phyloP scores from a whole-genome alignment of 2,888 invertebrate species.

The Trissoscelio sp. region DNA sequence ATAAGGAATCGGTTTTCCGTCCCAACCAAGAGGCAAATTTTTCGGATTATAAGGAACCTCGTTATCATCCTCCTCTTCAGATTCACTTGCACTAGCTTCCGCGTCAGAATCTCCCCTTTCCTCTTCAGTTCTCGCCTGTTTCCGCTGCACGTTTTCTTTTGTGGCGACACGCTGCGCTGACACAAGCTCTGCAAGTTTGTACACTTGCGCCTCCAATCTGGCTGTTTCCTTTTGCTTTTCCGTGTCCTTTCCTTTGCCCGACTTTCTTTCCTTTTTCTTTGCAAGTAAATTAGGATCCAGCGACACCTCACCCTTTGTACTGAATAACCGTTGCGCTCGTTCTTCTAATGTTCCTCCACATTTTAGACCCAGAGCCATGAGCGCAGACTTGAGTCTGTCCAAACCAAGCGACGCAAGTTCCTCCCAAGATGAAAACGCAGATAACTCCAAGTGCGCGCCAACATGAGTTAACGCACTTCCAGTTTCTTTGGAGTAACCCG shows the following conservation, averaged over 20 bases:
- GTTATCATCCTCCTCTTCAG: constrained; percentile 94
- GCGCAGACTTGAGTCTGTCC: constrained; percentile 97
- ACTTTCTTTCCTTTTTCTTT: constrained; percentile 92
- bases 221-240: constrained; percentile 94
- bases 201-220: constrained; percentile 94
- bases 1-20: constrained; percentile 97
- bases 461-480: constrained; percentile 96
- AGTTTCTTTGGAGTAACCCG: constrained; percentile 99
- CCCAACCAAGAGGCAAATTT: constrained; percentile 99
- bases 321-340: constrained; percentile 97
- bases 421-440: constrained; percentile 98
- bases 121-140: constrained; percentile 97
- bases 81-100: constrained; percentile 92
- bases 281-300: constrained; percentile 96
- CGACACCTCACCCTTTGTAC: constrained; percentile 97
- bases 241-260: constrained; percentile 86
- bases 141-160: constrained; percentile 98
- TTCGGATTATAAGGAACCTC: constrained; percentile 99
- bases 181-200: constrained; percentile 93
- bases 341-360: constrained; percentile 99
- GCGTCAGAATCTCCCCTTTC: constrained; percentile 96
- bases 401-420: constrained; percentile 98
- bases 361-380: constrained; percentile 98
- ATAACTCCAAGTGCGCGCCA: constrained; percentile 98
- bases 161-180: constrained; percentile 94